Evolutionary conservation across 2,888 invertebrate genomes (phyloP).

Genomic region (Oithona nana): DNA sequence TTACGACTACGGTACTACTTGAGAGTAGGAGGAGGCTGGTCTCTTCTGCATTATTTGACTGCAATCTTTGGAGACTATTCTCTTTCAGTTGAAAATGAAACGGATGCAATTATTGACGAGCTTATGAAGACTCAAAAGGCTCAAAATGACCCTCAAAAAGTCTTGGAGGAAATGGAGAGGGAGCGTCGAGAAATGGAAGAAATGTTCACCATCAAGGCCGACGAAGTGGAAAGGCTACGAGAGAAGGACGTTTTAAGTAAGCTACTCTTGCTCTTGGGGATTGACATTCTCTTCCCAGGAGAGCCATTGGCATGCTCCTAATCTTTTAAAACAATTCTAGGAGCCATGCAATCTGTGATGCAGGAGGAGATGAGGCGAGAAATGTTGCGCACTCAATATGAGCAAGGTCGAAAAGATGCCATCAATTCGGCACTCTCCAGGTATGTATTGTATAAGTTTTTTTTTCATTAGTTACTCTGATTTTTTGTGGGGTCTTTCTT

Average conservation of each 20-base stretch:
- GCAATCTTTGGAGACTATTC: too few relatives aligned
- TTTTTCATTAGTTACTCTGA: neutral
- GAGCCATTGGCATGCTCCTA: neutral
- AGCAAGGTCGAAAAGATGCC: constrained; percentile 33
- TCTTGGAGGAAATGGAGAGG: constrained; percentile 14
- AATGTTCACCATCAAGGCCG: neutral
- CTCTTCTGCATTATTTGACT: too few relatives aligned
- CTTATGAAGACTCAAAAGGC: neutral
- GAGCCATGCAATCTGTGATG: constrained; percentile 47
- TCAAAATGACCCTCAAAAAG: constrained; percentile 2
- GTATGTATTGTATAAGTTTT: neutral
- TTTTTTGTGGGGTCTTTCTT: neutral
- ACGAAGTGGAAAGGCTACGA: constrained; percentile 2
- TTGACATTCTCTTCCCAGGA: neutral
- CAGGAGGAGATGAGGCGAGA: constrained; percentile 43
- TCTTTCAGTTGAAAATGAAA: constrained; percentile 4
- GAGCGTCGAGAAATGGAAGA: constrained; percentile 10
- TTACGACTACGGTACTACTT: too few relatives aligned
- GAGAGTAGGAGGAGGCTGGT: too few relatives aligned
- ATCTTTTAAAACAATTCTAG: constrained; percentile 23
- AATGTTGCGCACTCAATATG: constrained; percentile 40
- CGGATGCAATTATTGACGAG: constrained; percentile 13
- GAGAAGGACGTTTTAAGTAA: constrained; percentile 17
- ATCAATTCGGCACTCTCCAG: neutral
- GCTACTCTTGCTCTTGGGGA: too few relatives aligned